Evolutionary conservation across 2,888 invertebrate genomes (phyloP).

Genomic region (Selenia dentaria): DNA sequence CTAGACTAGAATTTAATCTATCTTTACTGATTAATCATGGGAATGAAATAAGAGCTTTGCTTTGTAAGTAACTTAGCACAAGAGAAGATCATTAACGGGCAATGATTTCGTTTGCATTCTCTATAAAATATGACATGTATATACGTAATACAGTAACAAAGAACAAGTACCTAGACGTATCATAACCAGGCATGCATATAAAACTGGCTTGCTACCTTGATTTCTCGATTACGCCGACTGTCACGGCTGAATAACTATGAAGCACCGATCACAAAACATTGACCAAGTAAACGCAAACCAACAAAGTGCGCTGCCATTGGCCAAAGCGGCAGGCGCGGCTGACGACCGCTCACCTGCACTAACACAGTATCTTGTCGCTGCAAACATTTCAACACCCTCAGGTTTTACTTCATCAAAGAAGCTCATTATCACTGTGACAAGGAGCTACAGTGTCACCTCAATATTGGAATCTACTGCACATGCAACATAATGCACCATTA

Average conservation of each 20-base stretch:
- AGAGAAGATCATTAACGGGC: too few relatives aligned
- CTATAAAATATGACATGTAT: too few relatives aligned
- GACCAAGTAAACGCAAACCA: conserved; percentile 33
- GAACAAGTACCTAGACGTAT: too few relatives aligned
- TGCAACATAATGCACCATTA: conserved; percentile 10
- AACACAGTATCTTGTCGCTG: conserved; percentile 5
- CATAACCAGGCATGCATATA: background rate
- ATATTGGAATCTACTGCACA: conserved; percentile 1
- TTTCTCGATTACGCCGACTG: conserved; percentile 18
- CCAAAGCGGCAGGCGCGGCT: conserved; percentile 47
- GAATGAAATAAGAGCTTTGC: too few relatives aligned
- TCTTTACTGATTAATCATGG: too few relatives aligned
- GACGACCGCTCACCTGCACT: conserved; percentile 37
- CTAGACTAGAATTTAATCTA: too few relatives aligned
- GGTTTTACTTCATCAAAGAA: too few relatives aligned
- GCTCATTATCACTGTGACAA: conserved; percentile 1
- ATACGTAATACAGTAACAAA: too few relatives aligned
- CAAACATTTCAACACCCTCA: too few relatives aligned
- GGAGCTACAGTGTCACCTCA: background rate
- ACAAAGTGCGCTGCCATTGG: conserved; percentile 41
- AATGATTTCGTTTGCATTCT: too few relatives aligned
- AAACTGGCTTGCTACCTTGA: conserved; percentile 19
- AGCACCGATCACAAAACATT: conserved; percentile 35
- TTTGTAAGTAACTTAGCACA: too few relatives aligned
- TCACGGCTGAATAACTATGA: conserved; percentile 22